These are phyloP conservation scores for Acleris emargana DNA, from an alignment of 2,888 invertebrate species.

Conservation along the genomic window DNA sequence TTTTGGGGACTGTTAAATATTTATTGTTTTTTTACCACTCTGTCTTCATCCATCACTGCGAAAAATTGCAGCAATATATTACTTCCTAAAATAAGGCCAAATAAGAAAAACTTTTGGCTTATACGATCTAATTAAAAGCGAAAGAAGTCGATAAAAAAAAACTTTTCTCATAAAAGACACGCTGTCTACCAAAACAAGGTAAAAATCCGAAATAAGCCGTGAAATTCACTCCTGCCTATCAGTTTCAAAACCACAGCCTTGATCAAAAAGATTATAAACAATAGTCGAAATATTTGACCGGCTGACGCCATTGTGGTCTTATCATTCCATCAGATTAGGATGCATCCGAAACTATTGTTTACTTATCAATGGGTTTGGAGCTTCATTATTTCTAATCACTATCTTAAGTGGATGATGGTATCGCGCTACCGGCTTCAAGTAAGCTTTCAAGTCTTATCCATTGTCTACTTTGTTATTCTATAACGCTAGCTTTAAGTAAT, in stretches of 20 bases:
- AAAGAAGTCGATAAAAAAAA: background rate
- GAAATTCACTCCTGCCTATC: slow-evolving; percentile 10
- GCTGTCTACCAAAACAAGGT: background rate
- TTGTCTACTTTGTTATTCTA: background rate
- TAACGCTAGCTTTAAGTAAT: no score
- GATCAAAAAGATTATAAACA: slow-evolving; percentile 30
- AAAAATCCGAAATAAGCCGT: slow-evolving; percentile 6
- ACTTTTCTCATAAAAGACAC: background rate
- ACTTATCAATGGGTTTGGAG: slow-evolving; percentile 40
- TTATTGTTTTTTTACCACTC: no score
- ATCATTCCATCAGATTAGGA: slow-evolving; percentile 43
- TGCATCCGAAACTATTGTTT: slow-evolving; percentile 41
- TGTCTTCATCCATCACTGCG: no score
- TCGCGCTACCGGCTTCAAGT: slow-evolving; percentile 41
- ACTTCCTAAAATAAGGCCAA: no score
- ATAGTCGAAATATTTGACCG: slow-evolving; percentile 26
- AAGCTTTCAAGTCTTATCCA: slow-evolving; percentile 18
- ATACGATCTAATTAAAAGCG: background rate
- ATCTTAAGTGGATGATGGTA: slow-evolving; percentile 45
- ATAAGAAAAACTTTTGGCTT: no score
- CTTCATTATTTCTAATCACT: slow-evolving; percentile 40
- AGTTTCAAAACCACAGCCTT: slow-evolving; percentile 24
- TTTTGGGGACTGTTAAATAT: no score
- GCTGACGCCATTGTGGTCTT: slow-evolving; percentile 31
- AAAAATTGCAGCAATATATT: background rate